phyloP scores from a whole-genome alignment of 2,113 vertebrate genomes.

The Hucho hucho region DNA sequence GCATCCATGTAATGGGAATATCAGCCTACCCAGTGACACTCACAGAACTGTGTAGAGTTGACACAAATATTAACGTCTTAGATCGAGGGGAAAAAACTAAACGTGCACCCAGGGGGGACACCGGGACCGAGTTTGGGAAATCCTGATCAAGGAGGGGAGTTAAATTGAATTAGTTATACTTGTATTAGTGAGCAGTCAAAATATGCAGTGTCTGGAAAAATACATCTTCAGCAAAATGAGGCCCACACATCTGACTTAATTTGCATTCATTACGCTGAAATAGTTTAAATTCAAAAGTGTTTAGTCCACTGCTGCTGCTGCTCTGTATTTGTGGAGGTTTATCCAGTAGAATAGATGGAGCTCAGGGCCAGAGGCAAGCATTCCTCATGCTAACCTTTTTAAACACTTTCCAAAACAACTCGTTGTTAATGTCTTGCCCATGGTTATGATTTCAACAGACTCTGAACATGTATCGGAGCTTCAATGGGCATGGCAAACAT shows the following conservation, averaged over 20 bases:
- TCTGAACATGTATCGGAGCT: not conserved
- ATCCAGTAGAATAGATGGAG: conserved; percentile 22
- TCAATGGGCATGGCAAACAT: not conserved
- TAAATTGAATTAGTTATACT: not conserved
- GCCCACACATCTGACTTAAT: conserved; percentile 20
- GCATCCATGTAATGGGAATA: too few species aligned
- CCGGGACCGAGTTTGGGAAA: not conserved
- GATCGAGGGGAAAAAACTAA: too few species aligned
- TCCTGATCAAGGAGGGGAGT: not conserved
- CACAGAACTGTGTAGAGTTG: too few species aligned
- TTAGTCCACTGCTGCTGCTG: conserved; percentile 38
- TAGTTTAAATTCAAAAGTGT: conserved; percentile 58
- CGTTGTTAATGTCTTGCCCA: not conserved
- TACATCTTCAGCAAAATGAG: not conserved
- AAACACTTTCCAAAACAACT: not conserved
- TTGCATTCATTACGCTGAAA: conserved; percentile 40
- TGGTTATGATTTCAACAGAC: not conserved
- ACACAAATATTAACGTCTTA: too few species aligned
- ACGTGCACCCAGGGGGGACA: too few species aligned
- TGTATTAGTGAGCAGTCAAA: not conserved
- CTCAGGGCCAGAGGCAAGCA: conserved; percentile 50
- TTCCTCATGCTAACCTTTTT: not conserved
- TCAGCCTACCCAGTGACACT: too few species aligned
- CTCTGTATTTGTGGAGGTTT: conserved; percentile 29
- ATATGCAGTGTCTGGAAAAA: not conserved